Evolutionary conservation across 2,797 vertebrate species (phyloP).

Genomic region (Enteromius argenteus): DNA sequence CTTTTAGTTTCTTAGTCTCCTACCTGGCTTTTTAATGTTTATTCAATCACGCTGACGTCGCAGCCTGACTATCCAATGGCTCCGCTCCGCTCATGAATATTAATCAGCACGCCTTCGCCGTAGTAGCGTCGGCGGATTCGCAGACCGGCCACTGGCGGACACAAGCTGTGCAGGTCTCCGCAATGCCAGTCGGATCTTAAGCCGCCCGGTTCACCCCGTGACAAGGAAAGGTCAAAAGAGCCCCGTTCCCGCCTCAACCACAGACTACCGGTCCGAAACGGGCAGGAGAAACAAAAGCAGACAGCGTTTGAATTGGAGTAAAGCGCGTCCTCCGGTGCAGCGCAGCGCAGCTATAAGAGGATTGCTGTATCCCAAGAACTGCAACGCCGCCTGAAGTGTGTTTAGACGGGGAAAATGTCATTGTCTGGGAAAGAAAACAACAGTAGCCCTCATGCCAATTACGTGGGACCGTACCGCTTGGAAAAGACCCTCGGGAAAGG

Average conservation of each 20-base stretch:
- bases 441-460: slow-evolving; percentile 96
- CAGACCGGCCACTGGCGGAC: slow-evolving; percentile 69
- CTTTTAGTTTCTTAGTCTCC: neutral
- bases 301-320: slow-evolving; percentile 70
- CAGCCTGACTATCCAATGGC: neutral
- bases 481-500: slow-evolving; percentile 99
- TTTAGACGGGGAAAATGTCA: slow-evolving; percentile 86
- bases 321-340: slow-evolving; percentile 64
- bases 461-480: slow-evolving; percentile 98
- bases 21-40: neutral
- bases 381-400: slow-evolving; percentile 69
- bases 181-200: slow-evolving; percentile 75
- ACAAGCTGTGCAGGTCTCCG: slow-evolving; percentile 71
- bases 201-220: slow-evolving; percentile 76
- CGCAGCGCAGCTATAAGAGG: slow-evolving; percentile 63
- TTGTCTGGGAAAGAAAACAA: slow-evolving; percentile 97
- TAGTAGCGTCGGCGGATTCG: slow-evolving; percentile 28
- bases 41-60: neutral
- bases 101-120: slow-evolving; percentile 7
- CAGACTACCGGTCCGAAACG: slow-evolving; percentile 65
- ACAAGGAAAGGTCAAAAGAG: slow-evolving; percentile 68
- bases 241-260: slow-evolving; percentile 69
- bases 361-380: slow-evolving; percentile 71
- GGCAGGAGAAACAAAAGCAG: slow-evolving; percentile 22
- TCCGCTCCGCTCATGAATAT: slow-evolving; percentile 5